Base-by-base conservation (phyloP, 2,888 invertebrate genomes). In the Nephrotoma appendiculata region DNA sequence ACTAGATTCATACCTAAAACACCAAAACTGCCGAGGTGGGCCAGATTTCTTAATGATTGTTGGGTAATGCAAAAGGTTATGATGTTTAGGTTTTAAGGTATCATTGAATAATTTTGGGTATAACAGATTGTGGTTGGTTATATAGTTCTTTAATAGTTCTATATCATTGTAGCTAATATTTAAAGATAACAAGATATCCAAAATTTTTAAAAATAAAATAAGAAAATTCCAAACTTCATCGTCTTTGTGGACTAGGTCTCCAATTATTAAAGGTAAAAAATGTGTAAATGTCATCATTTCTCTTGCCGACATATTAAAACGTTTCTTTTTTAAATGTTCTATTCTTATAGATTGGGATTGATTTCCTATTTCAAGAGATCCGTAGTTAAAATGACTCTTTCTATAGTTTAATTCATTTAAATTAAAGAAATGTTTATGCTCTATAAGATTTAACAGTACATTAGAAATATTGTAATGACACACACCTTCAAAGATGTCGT, bases 401-500 rank as follows among this genome's bases (percentile, higher is more conserved):
- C 83, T 83, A 83, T 41, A 83, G 41, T 83, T 83, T 41, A 83
- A 12, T 41, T 41, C 83, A 9, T 83, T 41, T 41, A 83, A 41
- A 41, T 41, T 41, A 6, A 83, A 83, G 3, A 83, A 9, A n/a
- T 6, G 3, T 83, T 83, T 41, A 5, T 41, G 31, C 9, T 83
- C 9, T 83, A 83, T 83, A 12, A 83, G 19, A 83, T 83, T 11
- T 12, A 83, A 83, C 31, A 83, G 19, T 9, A 31, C 19, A 15
- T 83, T 6, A 41, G 19, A 83, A 5, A 83, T 9, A 19, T 83
- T 83, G 19, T 83, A 83, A 83, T 83, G 83, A 41, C 83, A 83
- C 2, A 83, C 83, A 2, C 86, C 86, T n/a, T 86, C 86, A 31
- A 86, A 86, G 6, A 52, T 15, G 44, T 86, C 86, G 31, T 86